Base-by-base conservation (phyloP, 2,113 vertebrate genomes). In the Atlantisia rogersi region DNA sequence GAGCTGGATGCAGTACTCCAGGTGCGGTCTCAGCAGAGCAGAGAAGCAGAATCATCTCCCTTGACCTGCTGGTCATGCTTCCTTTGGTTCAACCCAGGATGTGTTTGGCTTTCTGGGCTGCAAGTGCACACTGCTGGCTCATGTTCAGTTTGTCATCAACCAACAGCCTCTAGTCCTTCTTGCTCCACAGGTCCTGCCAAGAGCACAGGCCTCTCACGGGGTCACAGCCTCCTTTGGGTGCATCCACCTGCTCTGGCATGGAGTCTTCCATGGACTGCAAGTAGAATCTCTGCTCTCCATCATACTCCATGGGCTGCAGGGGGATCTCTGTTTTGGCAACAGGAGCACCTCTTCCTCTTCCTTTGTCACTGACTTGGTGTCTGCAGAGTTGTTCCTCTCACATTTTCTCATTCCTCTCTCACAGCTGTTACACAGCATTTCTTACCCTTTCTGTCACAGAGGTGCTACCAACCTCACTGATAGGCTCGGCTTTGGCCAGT, bases 321-420 rank as follows among this genome's bases (percentile, higher is more conserved):
- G 18, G 26, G 2, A 55, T 19, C 31, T 58, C 29, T 73, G 52
- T 31, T 50, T 35, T 1, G 4, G 59, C 1, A 0, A 13, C 50
- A 67, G 52, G 11, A 67, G 7, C 32, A 53, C 8, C 12, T 26
- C 37, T 9, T 50, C 4, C 18, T 20, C 29, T 18, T 74, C 26
- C 40, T 77, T 10, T 75, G 44, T n/a, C 58, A 20, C 19, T 0
- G 2, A n/a, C 37, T 28, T 48, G 58, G 24, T 18, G 28, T 2
- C 65, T 71, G 35, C 55, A 35, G 5, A 5, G 44, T 6, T 32
- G 13, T 37, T 28, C 11, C 26, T 53, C 25, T 44, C 42, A 44
- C 42, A 44, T 44, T 3, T 53, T 69, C 55, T 42, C 12, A 31
- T 35, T 59, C 25, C 15, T 40, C 19, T 40, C 52, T 40, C 42